A percentile compares a stretch with the other conserved stretches of the same genome.
Evolutionary conservation across 2,797 vertebrate genomes (phyloP).

Genomic region (Sylvilagus floridanus): DNA sequence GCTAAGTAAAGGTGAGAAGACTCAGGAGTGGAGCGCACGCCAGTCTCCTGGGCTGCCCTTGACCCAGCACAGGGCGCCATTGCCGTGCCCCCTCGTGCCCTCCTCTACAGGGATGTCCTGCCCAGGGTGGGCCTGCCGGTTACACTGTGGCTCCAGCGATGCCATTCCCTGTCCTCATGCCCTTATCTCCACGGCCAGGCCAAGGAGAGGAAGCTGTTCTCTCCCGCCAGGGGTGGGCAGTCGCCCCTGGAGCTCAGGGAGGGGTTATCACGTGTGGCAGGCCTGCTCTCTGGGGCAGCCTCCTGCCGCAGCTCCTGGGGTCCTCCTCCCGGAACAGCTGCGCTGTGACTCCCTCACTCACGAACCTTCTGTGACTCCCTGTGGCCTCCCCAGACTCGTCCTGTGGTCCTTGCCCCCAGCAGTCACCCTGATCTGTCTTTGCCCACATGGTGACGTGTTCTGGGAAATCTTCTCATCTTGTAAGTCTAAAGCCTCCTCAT

Average conservation of each 20-base stretch:
- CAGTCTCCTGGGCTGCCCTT: neutral
- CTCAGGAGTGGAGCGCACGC: neutral
- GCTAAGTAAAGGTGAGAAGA: neutral
- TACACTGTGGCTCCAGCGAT: slow-evolving; percentile 13
- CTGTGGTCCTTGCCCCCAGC: too few species aligned
- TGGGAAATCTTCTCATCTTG: neutral
- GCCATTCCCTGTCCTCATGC: slow-evolving; percentile 74
- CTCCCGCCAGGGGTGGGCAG: neutral
- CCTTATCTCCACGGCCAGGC: slow-evolving; percentile 72
- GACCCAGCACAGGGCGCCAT: neutral
- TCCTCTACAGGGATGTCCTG: neutral
- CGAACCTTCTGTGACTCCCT: neutral
- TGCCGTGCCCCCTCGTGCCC: neutral
- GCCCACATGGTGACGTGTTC: neutral
- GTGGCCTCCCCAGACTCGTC: neutral
- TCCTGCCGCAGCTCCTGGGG: neutral
- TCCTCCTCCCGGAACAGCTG: neutral
- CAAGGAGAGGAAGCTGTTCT: slow-evolving; percentile 59
- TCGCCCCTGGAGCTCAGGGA: slow-evolving; percentile 45
- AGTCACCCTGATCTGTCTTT: neutral
- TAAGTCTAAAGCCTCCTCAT: neutral
- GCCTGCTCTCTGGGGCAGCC: neutral
- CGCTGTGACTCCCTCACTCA: neutral
- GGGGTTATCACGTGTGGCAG: neutral
- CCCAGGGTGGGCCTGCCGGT: neutral